Conservation (phyloP, 2,888 invertebrate genomes). For the Diadromus collaris region DNA sequence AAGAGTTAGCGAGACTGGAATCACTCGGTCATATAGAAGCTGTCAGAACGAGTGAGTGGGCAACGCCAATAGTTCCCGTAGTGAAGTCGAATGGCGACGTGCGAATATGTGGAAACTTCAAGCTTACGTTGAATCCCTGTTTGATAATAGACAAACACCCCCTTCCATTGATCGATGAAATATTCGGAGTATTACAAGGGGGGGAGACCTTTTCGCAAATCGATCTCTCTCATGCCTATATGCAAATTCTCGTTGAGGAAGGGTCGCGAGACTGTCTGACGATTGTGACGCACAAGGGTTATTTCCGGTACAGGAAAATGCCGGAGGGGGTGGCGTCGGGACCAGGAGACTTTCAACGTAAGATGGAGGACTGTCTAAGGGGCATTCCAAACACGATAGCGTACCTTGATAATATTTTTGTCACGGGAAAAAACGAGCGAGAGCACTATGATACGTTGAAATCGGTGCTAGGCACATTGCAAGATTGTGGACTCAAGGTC, state of each 20-base stretch:
- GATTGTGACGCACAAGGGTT: slow-evolving; percentile 55
- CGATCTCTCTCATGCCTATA: slow-evolving; percentile 58
- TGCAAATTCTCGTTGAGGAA: slow-evolving; percentile 49
- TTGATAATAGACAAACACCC: slow-evolving; percentile 68
- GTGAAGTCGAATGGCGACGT: slow-evolving; percentile 65
- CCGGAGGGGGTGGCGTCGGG: slow-evolving; percentile 56
- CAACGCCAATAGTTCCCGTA: slow-evolving; percentile 72
- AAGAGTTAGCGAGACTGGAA: slow-evolving; percentile 51
- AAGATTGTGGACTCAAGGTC: slow-evolving; percentile 42
- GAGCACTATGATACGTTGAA: slow-evolving; percentile 58
- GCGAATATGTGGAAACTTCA: slow-evolving; percentile 66
- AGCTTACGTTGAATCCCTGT: slow-evolving; percentile 66
- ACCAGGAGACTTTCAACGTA: slow-evolving; percentile 62
- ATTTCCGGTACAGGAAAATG: slow-evolving; percentile 51
- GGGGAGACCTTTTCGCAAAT: slow-evolving; percentile 66
- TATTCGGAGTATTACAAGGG: slow-evolving; percentile 65
- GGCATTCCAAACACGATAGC: slow-evolving; percentile 56
- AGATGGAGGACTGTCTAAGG: slow-evolving; percentile 67
- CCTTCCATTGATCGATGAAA: slow-evolving; percentile 64
- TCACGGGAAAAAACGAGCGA: slow-evolving; percentile 49
- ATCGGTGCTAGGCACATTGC: slow-evolving; percentile 59
- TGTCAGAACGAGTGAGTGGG: slow-evolving; percentile 68
- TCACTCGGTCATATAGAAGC: slow-evolving; percentile 61
- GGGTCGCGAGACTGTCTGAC: slow-evolving; percentile 42
- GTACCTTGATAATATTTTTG: slow-evolving; percentile 65